These are phyloP conservation scores for Calephelis virginiensis DNA, from an alignment of 1,140 invertebrate genomes.

Conservation along the genomic window DNA sequence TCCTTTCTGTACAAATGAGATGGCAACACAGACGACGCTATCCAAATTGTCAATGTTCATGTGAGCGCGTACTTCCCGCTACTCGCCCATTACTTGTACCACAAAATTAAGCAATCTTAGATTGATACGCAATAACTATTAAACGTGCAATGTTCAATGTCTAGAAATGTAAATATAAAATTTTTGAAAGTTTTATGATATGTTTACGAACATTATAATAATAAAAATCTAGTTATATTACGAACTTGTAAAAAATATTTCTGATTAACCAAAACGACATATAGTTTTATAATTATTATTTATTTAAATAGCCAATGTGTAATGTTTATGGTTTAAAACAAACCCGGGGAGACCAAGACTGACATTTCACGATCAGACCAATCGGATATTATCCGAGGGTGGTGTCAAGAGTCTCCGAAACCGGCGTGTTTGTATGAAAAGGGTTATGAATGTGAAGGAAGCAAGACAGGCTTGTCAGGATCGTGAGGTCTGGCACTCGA, in stretches of 20 bases:
- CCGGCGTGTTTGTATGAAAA: too few species aligned
- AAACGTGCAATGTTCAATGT: conserved; percentile 56
- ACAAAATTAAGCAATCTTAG: conserved; percentile 25
- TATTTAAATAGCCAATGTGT: background rate
- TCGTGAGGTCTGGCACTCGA: too few species aligned
- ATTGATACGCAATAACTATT: conserved; percentile 46
- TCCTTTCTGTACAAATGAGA: too few species aligned
- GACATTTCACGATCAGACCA: too few species aligned
- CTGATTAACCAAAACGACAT: conserved; percentile 1
- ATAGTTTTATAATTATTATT: background rate
- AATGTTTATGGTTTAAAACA: background rate
- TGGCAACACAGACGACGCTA: too few species aligned
- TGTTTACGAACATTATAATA: conserved; percentile 9
- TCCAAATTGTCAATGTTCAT: too few species aligned
- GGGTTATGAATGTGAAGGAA: too few species aligned
- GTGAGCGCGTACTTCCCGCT: background rate
- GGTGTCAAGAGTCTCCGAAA: too few species aligned
- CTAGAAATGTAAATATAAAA: conserved; percentile 42
- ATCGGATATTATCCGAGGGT: too few species aligned
- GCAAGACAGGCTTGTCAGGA: too few species aligned
- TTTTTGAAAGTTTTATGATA: conserved; percentile 24
- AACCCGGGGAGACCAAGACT: too few species aligned
- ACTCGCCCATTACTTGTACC: background rate
- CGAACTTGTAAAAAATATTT: background rate
- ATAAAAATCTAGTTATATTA: conserved; percentile 3